These are phyloP conservation scores for Paedocypris sp. DNA, from an alignment of 2,113 vertebrate species.

Conservation along the genomic window DNA sequence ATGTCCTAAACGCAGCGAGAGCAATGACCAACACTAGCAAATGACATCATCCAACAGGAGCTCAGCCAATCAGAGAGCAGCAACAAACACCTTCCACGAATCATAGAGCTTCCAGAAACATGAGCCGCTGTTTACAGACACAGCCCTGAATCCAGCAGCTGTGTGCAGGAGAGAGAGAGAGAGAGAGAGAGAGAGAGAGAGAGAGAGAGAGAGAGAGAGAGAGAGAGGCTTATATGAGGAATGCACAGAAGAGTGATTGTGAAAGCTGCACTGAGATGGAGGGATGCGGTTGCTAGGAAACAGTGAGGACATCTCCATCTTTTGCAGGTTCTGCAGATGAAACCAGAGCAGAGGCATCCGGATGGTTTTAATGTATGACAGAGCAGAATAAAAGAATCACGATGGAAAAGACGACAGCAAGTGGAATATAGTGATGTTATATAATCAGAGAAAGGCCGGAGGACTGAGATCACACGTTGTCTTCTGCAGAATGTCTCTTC, in stretches of 20 bases:
- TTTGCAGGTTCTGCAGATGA: slow-evolving; percentile 13
- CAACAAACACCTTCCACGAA: slow-evolving; percentile 10
- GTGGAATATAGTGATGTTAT: too few relatives aligned
- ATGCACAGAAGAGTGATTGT: slow-evolving; percentile 23
- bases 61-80: slow-evolving; percentile 25
- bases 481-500: too few relatives aligned
- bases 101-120: slow-evolving; percentile 9
- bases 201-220: slow-evolving; percentile 13
- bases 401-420: too few relatives aligned
- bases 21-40: too few relatives aligned
- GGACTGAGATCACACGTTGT: too few relatives aligned
- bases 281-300: slow-evolving; percentile 64
- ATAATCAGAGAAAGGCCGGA: too few relatives aligned
- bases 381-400: not conserved
- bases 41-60: slow-evolving; percentile 27
- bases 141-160: slow-evolving; percentile 40
- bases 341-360: not conserved
- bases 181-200: slow-evolving; percentile 1
- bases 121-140: slow-evolving; percentile 34
- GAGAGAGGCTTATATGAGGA: too few relatives aligned
- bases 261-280: slow-evolving; percentile 8
- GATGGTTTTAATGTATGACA: not conserved
- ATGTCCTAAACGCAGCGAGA: too few relatives aligned
- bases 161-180: slow-evolving; percentile 19
- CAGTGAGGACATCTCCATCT: slow-evolving; percentile 36